A percentile compares a stretch with the other conserved stretches of the same genome.
Evolutionary conservation across 2,797 vertebrate genomes (phyloP).

Genomic region (Sebastes vulpes): DNA sequence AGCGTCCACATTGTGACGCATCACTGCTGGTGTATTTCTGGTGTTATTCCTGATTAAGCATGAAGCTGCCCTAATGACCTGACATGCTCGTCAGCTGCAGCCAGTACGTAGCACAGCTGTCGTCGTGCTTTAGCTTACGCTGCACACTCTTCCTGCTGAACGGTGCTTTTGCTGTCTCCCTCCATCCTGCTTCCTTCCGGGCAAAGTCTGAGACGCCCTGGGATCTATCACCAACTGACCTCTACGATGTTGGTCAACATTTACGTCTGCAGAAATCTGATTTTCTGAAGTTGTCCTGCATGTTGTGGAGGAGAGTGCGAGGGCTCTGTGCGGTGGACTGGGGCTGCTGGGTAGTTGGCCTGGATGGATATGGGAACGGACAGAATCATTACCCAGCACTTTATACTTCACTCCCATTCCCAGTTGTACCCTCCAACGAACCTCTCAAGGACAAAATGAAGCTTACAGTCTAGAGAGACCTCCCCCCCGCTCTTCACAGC

Average conservation of each 20-base stretch:
- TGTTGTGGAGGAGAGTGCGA: not conserved
- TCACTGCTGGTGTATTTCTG: slow-evolving; percentile 12
- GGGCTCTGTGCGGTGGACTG: not conserved
- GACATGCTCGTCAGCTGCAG: slow-evolving; percentile 45
- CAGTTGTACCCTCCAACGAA: not conserved
- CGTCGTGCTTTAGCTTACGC: slow-evolving; percentile 40
- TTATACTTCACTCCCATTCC: slow-evolving; percentile 12
- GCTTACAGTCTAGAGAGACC: not conserved
- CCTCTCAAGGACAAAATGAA: slow-evolving; percentile 43
- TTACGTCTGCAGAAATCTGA: not conserved
- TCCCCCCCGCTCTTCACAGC: not conserved
- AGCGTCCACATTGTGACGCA: not conserved
- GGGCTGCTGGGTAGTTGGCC: not conserved
- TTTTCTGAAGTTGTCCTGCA: not conserved
- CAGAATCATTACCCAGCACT: slow-evolving; percentile 61
- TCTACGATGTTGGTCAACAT: not conserved
- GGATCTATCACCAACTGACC: slow-evolving; percentile 15
- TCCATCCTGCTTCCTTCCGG: not conserved
- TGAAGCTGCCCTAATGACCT: slow-evolving; percentile 53
- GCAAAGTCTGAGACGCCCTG: not conserved
- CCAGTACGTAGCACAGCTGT: slow-evolving; percentile 44
- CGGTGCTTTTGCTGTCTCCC: slow-evolving; percentile 6
- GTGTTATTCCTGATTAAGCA: slow-evolving; percentile 42
- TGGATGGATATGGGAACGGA: slow-evolving; percentile 50
- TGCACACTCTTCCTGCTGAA: slow-evolving; percentile 38